A percentile compares a stretch with the other conserved stretches of the same genome.
Conservation (phyloP, 2,797 vertebrate genomes). For the Iguana delicatissima region DNA sequence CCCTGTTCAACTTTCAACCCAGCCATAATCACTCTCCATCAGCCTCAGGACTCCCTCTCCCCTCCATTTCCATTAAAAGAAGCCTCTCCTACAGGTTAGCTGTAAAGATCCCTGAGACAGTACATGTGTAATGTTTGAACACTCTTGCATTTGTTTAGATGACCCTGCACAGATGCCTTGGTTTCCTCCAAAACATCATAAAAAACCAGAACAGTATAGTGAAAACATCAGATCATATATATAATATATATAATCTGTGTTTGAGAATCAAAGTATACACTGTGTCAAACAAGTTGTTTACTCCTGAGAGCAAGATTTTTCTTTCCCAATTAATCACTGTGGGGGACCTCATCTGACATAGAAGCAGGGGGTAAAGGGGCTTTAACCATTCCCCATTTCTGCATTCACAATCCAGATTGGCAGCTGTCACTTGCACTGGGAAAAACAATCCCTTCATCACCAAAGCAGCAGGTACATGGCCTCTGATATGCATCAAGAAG, state of each 20-base stretch:
- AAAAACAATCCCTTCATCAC: background rate
- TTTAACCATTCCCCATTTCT: background rate
- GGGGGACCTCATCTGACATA: too few species aligned
- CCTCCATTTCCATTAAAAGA: too few species aligned
- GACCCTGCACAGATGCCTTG: background rate
- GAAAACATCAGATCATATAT: background rate
- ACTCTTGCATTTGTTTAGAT: background rate
- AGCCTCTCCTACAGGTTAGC: background rate
- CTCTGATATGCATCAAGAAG: too few species aligned
- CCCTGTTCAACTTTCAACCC: background rate
- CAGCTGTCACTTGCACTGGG: background rate
- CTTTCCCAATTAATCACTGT: background rate
- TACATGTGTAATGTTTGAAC: too few species aligned
- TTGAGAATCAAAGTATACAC: background rate
- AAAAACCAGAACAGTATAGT: background rate
- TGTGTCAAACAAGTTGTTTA: background rate
- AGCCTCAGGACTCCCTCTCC: background rate
- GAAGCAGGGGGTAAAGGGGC: background rate
- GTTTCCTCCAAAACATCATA: background rate
- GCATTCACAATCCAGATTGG: background rate
- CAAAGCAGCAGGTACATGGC: too few species aligned
- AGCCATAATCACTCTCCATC: background rate
- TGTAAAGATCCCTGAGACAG: background rate
- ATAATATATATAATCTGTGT: background rate
- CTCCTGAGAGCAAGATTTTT: background rate